phyloP scores from a whole-genome alignment of 2,888 invertebrate genomes.

The Serripes groenlandicus region DNA sequence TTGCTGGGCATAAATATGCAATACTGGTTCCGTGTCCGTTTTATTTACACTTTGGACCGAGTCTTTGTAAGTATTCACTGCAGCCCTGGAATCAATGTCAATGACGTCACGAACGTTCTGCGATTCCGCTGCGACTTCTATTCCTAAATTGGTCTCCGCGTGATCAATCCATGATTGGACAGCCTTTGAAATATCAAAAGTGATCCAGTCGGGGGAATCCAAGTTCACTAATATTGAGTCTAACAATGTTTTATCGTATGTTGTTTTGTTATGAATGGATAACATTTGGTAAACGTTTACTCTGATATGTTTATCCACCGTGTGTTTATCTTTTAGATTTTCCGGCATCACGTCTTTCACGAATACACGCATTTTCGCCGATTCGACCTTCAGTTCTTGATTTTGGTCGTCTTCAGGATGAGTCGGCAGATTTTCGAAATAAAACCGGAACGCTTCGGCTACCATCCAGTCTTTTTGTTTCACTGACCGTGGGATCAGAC shows the following conservation, averaged over 20 bases:
- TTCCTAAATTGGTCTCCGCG: conserved; percentile 58
- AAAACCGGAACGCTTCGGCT: conserved; percentile 47
- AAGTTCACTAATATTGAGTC: conserved; percentile 63
- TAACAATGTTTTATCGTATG: conserved; percentile 60
- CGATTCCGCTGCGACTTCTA: conserved; percentile 63
- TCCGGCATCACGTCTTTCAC: conserved; percentile 49
- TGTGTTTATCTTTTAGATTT: conserved; percentile 55
- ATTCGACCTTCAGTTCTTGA: conserved; percentile 53
- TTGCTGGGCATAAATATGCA: conserved; percentile 64
- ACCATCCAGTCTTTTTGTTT: conserved; percentile 43
- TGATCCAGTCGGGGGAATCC: conserved; percentile 46
- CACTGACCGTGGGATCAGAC: conserved; percentile 38
- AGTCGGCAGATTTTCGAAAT: conserved; percentile 39
- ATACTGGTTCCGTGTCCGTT: conserved; percentile 39
- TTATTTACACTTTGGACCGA: conserved; percentile 11
- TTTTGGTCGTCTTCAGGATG: conserved; percentile 58
- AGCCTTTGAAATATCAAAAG: conserved; percentile 63
- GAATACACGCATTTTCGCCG: conserved; percentile 63
- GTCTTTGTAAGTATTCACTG: conserved; percentile 14
- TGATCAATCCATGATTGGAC: conserved; percentile 65
- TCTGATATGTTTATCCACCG: conserved; percentile 63
- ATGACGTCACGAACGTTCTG: conserved; percentile 62
- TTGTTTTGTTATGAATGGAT: conserved; percentile 51
- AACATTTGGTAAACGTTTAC: conserved; percentile 61
- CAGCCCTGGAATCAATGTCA: conserved; percentile 31